Evolutionary conservation across 35 echinoderm and acorn worm species (phyloP).

Genomic region (Eucidaris tribuloides): DNA sequence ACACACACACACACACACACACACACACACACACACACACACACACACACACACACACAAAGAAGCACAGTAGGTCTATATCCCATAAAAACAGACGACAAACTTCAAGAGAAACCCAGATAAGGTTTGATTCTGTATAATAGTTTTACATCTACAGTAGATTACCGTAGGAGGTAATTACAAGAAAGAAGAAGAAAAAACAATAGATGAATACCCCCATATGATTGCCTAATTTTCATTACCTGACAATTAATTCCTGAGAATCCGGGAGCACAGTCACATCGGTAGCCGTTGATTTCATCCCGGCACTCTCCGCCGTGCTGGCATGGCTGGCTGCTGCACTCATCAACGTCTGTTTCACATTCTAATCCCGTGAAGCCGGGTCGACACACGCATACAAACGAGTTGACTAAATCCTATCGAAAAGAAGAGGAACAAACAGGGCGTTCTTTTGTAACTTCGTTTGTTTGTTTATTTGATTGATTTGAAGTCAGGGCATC

Average conservation of each 20-base stretch:
- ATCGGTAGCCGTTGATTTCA: conserved; percentile 59
- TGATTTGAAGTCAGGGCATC: too few relatives aligned
- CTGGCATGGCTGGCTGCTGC: conserved; percentile 71
- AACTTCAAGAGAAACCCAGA: not conserved
- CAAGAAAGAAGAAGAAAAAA: not conserved
- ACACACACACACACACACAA: too few relatives aligned
- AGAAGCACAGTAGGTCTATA: not conserved
- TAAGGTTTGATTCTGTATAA: not conserved
- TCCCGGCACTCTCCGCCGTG: conserved; percentile 77
- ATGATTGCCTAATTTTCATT: not conserved
- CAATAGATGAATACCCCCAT: not conserved
- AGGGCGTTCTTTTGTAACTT: too few relatives aligned
- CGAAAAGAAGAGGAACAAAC: conserved; percentile 6
- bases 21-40: not conserved
- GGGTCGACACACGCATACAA: conserved; percentile 73
- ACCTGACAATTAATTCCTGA: conserved; percentile 91
- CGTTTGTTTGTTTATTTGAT: too few relatives aligned
- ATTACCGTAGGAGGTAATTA: not conserved
- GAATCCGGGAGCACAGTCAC: conserved; percentile 79
- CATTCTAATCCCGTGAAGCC: conserved; percentile 83
- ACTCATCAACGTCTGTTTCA: conserved; percentile 88
- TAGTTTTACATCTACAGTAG: not conserved
- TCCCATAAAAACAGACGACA: not conserved
- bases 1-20: too few relatives aligned
- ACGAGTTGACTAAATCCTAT: conserved; percentile 87